These are phyloP conservation scores for Beaufortia kweichowensis DNA, from an alignment of 2,113 vertebrate species.

Conservation along the genomic window DNA sequence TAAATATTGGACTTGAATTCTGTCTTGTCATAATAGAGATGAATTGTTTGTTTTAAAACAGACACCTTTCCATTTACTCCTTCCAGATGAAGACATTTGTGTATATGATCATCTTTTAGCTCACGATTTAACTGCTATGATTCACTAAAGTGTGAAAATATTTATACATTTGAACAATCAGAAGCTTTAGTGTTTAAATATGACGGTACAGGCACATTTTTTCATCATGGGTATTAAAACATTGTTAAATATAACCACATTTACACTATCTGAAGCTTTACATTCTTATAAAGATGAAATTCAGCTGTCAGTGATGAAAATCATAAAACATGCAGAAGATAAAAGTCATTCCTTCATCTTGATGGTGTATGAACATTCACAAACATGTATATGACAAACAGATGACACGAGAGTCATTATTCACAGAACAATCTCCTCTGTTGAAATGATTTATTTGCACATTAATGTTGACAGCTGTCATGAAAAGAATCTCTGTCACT, in stretches of 20 bases:
- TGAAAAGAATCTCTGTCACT: background rate
- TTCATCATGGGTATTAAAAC: background rate
- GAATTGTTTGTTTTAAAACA: background rate
- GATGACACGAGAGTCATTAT: background rate
- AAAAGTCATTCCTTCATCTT: background rate
- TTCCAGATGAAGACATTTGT: conserved; percentile 14
- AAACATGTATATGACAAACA: background rate
- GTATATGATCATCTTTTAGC: too few relatives aligned
- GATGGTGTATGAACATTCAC: too few relatives aligned
- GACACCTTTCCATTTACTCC: conserved; percentile 27
- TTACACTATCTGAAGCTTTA: too few relatives aligned
- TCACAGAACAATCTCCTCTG: too few relatives aligned
- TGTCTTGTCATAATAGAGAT: conserved; percentile 20
- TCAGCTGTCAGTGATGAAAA: background rate
- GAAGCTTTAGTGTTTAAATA: background rate
- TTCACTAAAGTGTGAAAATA: background rate
- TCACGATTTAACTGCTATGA: too few relatives aligned
- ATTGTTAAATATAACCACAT: background rate
- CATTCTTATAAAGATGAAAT: background rate
- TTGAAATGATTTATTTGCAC: too few relatives aligned
- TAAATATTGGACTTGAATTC: background rate
- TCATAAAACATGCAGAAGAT: background rate
- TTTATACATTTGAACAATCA: background rate
- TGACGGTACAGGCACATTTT: background rate
- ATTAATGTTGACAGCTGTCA: background rate